These are phyloP conservation scores for Drosophila vallismaia DNA, from an alignment of 2,888 invertebrate genomes.

Conservation along the genomic window DNA sequence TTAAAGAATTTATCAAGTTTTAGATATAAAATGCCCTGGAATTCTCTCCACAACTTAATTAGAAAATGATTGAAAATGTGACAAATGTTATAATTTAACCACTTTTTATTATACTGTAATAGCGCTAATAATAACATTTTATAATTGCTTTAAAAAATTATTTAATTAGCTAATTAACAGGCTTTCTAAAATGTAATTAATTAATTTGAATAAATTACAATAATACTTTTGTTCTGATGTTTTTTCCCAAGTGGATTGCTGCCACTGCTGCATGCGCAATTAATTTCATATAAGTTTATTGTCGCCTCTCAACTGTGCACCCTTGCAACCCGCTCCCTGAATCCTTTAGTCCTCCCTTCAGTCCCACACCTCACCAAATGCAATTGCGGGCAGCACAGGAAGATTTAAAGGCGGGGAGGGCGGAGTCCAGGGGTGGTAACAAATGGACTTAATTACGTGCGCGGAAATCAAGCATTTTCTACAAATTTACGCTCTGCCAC, in stretches of 20 bases:
- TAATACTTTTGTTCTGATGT: not conserved
- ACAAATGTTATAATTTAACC: not conserved
- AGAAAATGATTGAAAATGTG: not conserved
- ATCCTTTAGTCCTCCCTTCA: conserved; percentile 1
- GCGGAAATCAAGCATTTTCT: conserved; percentile 79
- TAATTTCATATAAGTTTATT: conserved; percentile 80
- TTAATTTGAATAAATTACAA: conserved; percentile 1
- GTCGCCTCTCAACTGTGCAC: conserved; percentile 68
- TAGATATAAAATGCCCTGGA: too few species aligned
- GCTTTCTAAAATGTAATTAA: not conserved
- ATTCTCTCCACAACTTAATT: not conserved
- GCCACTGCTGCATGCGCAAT: conserved; percentile 71
- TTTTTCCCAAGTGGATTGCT: not conserved
- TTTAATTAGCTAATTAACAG: not conserved
- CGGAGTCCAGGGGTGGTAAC: conserved; percentile 41
- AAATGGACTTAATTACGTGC: conserved; percentile 79
- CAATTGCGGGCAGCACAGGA: conserved; percentile 54
- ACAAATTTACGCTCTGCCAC: conserved; percentile 68
- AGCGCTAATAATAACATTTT: not conserved
- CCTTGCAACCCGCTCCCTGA: conserved; percentile 10
- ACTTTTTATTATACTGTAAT: too few species aligned
- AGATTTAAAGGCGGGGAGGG: conserved; percentile 17
- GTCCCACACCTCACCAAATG: conserved; percentile 37
- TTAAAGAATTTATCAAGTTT: not conserved
- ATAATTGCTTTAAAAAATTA: not conserved